Base-by-base conservation (phyloP, 1,140 invertebrate genomes). In the Aricia agestis region DNA sequence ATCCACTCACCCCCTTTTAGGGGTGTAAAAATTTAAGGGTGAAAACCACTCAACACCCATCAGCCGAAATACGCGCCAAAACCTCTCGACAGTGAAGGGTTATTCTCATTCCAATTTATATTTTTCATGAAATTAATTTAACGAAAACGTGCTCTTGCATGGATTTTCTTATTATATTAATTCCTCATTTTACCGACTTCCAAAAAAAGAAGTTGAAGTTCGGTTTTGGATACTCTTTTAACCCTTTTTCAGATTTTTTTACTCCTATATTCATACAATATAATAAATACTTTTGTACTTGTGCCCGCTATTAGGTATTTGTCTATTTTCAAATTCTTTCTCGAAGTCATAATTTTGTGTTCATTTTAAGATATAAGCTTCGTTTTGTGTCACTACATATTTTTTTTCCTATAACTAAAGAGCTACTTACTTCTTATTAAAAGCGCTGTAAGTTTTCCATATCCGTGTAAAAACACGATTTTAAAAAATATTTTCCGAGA, bases 31-130 rank as follows among this genome's bases (percentile, higher is more conserved):
- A 11, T 63, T 59, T 63, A 19, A 25, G 59, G 59, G 59, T 63
- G 59, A 25, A 63, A 63, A 63, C 59, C 59, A 63, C 59, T 63
- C 9, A 3, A 18, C 17, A 52, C 10, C 10, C 45, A 52, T 52
- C 45, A 52, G 13, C 59, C 59, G 59, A 63, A 63, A 63, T 11
- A 63, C 19, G 59, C 59, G 59, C 18, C 59, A 17, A 19, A 63
- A 63, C 19, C 59, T 63, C 59, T 19, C 59, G 4, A 11, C 59
- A 13, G 3, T 52, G 17, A 18, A 59, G 59, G 18, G 59, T 19
- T 63, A 25, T 25, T 19, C 59, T 63, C 7, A 19, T 63, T 63
- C 19, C 19, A 63, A 19, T 63, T 63, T 63, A 19, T 19, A 63
- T 10, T 59, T 59, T 63, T 63, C 18, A 10, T 63, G 1, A 52